These are phyloP conservation scores for Chrysina gloriosa DNA, from an alignment of 2,888 invertebrate species.

Conservation along the genomic window DNA sequence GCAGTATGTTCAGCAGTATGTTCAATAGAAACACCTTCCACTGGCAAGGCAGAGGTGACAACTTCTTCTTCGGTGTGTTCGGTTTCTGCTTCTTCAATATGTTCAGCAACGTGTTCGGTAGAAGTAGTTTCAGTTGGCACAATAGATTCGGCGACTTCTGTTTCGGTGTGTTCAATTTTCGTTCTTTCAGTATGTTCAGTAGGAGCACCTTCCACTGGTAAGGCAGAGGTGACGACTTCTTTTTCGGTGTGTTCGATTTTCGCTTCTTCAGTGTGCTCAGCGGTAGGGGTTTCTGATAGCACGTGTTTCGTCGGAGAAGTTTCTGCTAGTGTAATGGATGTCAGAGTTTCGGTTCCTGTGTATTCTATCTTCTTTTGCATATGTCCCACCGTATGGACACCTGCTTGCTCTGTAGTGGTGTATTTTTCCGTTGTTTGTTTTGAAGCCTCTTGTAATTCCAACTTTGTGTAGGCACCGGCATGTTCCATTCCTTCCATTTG, in stretches of 20 bases:
- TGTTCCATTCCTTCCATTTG: background rate
- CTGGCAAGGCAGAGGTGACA: background rate
- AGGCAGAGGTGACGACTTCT: background rate
- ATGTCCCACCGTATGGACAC: too few species aligned
- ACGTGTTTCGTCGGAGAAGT: too few species aligned
- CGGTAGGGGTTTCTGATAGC: too few species aligned
- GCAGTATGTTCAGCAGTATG: too few species aligned
- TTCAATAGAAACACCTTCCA: background rate
- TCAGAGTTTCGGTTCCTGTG: too few species aligned
- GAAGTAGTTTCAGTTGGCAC: background rate
- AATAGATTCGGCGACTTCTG: background rate
- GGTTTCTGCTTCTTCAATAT: background rate
- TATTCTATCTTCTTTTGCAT: too few species aligned
- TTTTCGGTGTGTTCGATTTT: constrained; percentile 8
- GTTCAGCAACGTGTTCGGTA: background rate
- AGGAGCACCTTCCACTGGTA: background rate
- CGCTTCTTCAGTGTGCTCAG: background rate
- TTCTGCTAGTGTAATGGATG: too few species aligned
- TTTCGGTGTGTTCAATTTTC: background rate
- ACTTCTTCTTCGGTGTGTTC: background rate
- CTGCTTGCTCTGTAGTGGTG: background rate
- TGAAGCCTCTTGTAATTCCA: background rate
- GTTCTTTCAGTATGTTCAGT: background rate
- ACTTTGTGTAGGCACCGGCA: background rate
- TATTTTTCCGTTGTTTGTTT: background rate